These are phyloP conservation scores for Osmoderma eremita DNA, from an alignment of 2,888 invertebrate species.

Conservation along the genomic window DNA sequence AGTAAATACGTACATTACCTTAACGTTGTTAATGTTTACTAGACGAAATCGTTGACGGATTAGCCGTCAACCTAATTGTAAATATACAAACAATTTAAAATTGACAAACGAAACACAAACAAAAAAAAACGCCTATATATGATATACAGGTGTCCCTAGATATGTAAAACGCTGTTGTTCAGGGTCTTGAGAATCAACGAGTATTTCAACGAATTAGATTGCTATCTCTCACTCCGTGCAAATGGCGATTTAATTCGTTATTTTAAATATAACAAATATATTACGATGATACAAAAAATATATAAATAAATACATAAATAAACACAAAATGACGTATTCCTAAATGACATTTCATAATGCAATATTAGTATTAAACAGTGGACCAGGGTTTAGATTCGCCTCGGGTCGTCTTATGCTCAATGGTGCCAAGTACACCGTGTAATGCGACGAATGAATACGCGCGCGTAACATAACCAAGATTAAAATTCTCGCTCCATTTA, in stretches of 20 bases:
- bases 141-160: constrained; percentile 47
- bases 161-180: constrained; percentile 41
- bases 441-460: constrained; percentile 5
- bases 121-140: not conserved
- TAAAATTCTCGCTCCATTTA: not conserved
- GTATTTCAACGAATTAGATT: constrained; percentile 18
- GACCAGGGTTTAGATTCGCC: constrained; percentile 59
- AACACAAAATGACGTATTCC: constrained; percentile 46
- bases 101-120: constrained; percentile 9
- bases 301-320: too few relatives aligned
- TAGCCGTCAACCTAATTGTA: not conserved
- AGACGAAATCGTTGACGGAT: not conserved
- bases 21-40: constrained; percentile 28
- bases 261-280: constrained; percentile 41
- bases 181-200: constrained; percentile 49
- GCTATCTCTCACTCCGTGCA: not conserved
- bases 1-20: constrained; percentile 25
- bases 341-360: constrained; percentile 54
- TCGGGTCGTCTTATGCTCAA: constrained; percentile 46
- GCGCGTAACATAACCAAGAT: not conserved
- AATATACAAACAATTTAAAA: constrained; percentile 1
- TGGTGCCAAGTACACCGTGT: constrained; percentile 35
- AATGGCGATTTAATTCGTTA: constrained; percentile 15
- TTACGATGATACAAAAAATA: constrained; percentile 49
- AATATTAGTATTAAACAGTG: constrained; percentile 60